Evolutionary conservation across 1,140 invertebrate genomes (phyloP).

Genomic region (Zophobas atratus): DNA sequence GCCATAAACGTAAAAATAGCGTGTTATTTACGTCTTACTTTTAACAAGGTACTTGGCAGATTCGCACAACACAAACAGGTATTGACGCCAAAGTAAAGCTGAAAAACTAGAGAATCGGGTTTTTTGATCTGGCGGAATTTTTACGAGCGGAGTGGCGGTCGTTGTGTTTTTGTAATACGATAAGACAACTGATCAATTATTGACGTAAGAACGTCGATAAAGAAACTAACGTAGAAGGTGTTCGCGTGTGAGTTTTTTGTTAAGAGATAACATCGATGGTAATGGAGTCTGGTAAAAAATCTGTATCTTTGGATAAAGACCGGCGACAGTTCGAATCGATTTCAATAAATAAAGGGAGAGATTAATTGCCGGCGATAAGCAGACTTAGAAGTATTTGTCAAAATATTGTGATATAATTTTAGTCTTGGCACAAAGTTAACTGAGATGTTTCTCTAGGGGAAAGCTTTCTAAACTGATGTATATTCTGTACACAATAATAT

Average conservation of each 20-base stretch:
- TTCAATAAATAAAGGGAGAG: slow-evolving; percentile 50
- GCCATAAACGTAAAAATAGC: slow-evolving; percentile 20
- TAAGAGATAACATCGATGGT: slow-evolving; percentile 28
- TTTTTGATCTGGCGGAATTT: background rate
- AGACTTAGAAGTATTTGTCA: slow-evolving; percentile 41
- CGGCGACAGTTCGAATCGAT: slow-evolving; percentile 44
- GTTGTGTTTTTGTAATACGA: slow-evolving; percentile 30
- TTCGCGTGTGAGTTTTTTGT: slow-evolving; percentile 29
- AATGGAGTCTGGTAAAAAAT: slow-evolving; percentile 31
- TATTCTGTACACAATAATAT: slow-evolving; percentile 54
- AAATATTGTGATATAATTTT: slow-evolving; percentile 53
- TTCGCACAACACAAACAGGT: background rate
- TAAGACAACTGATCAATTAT: slow-evolving; percentile 32
- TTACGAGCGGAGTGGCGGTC: background rate
- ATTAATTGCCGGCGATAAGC: slow-evolving; percentile 50
- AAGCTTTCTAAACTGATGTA: slow-evolving; percentile 46
- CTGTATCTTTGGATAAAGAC: slow-evolving; percentile 23
- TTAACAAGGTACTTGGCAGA: background rate
- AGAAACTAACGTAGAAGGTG: slow-evolving; percentile 11
- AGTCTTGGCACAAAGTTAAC: slow-evolving; percentile 43
- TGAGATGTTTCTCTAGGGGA: slow-evolving; percentile 46
- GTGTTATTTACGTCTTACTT: slow-evolving; percentile 7
- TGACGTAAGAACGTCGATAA: slow-evolving; percentile 28
- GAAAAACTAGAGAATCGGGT: background rate
- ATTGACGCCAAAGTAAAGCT: background rate